Evolutionary conservation across 2,113 vertebrate genomes (phyloP), one percentile per base, ranked within the genome.

Genomic region (Vireo altiloquus): DNA sequence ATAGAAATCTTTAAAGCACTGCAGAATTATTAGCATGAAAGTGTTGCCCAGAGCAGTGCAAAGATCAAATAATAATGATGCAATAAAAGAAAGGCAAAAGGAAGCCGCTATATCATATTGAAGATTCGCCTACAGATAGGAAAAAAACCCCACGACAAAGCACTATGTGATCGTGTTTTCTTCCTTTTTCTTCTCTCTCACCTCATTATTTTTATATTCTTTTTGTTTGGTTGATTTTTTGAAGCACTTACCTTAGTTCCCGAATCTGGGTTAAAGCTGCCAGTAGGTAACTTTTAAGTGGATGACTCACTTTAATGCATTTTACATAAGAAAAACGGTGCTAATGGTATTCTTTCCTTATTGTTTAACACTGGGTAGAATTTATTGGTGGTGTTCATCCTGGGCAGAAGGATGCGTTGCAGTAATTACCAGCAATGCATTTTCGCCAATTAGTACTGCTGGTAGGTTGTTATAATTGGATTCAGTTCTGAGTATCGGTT

Each of bases 321-420:
- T 98, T 97, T 97, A 96, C 89, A 81, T 96, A 97, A 97, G 95
- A 95, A 96, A 97, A 94, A 39, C 66, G 90, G 92, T 97, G 95
- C 95, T 94, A 77, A 66, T 86, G 91, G 88, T 94, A 81, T 87
- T 82, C 66, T 92, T 95, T 88, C 40, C 79, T 76, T 70, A 77
- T 96, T 94, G 82, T 97, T 95, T 70, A 90, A 74, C 59, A 47
- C 66, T 31, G 89, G 74, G 82, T 79, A 77, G 95, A 82, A 95
- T 97, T 96, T 96, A 90, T 94, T 93, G 79, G 83, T 91, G 82
- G 90, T 37, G 30, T 95, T 94, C 94, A 76, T 68, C 65, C 61
- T 80, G 85, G 89, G 87, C 68, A 92, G 92, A 94, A 95, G 71
- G 59, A 86, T 96, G 93, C 93, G 42, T 95, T 93, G 82, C 66